Base-by-base conservation (phyloP, 30 jellyfish, hydroid and myxozoan species). In the Pseudorhiza aurosa region DNA sequence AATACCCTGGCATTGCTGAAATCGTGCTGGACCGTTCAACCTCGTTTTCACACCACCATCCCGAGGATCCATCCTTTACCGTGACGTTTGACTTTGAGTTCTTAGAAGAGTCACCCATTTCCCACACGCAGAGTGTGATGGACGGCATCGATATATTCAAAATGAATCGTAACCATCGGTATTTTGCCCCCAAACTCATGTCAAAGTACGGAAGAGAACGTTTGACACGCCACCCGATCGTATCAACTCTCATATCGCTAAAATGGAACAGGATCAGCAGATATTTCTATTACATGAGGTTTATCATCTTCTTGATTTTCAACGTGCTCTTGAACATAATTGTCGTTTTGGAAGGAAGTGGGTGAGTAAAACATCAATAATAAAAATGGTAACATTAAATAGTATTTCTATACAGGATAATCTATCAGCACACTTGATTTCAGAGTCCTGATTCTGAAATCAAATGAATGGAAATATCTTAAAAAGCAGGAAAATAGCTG, bases 21-120 rank as follows among this genome's bases (percentile, higher is more conserved):
- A 50, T 24, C 17, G 36, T 69, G 9, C 19, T 69, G 69, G 32
- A 69, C 29, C 68, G 83, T 9, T 69, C 69, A 9, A 50, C 36
- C 83, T 24, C 83, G 50, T 69, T 69, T 30, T 69, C 83, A 50
- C 55, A 69, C 30, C 83, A 69, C 25, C 83, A 50, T 17, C 83
- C 83, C 51, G 83, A 69, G 19, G 63, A 69, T 35, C 83, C 83
- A 10, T 43, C 26, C 68, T 69, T 69, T 26, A 30, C 68, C 1
- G 68, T 27, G 18, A 69, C 83, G 31, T 44, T 44, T 43, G 69
- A 69, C 17, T 69, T 36, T 42, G 30, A 37, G 18, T 69, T 69
- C 64, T 31, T 69, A 2, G 83, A 69, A 12, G 83, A 44, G 31
- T 25, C 26, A 7, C 83, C 83, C 2, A 18, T n/a, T 8, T 30